Percentiles rank a stretch among this genome's conserved stretches.
phyloP scores from a whole-genome alignment of 2,797 vertebrate genomes.

The Takifugu ocellatus region DNA sequence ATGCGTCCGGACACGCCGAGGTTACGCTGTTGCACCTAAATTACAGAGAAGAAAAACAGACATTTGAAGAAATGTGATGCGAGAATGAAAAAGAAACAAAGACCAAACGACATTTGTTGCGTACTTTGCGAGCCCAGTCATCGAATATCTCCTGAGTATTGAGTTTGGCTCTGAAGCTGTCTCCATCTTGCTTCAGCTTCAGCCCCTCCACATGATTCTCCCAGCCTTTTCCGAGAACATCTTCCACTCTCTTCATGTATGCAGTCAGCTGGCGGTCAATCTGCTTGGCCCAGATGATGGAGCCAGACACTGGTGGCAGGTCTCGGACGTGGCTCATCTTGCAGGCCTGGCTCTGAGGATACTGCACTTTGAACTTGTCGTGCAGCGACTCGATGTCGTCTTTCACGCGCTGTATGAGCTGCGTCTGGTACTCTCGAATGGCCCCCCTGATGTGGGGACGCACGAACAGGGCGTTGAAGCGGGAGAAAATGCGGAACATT shows the following conservation, averaged over 20 bases:
- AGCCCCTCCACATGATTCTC: slow-evolving; percentile 98
- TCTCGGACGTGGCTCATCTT: slow-evolving; percentile 99
- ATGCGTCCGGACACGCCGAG: slow-evolving; percentile 96
- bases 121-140: slow-evolving; percentile 96
- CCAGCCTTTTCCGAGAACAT: slow-evolving; percentile 98
- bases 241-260: slow-evolving; percentile 99
- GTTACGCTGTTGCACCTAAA: slow-evolving; percentile 90
- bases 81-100: not conserved
- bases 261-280: slow-evolving; percentile 97
- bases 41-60: not conserved
- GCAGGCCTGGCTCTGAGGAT: slow-evolving; percentile 96
- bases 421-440: slow-evolving; percentile 97
- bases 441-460: slow-evolving; percentile 96
- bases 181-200: slow-evolving; percentile 98
- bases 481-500: slow-evolving; percentile 99
- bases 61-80: not conserved
- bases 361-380: slow-evolving; percentile 99
- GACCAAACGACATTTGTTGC: not conserved
- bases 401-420: slow-evolving; percentile 97
- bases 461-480: slow-evolving; percentile 97
- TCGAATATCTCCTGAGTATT: slow-evolving; percentile 99
- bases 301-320: slow-evolving; percentile 93
- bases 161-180: slow-evolving; percentile 98
- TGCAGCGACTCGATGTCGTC: slow-evolving; percentile 98
- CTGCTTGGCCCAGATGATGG: slow-evolving; percentile 99